Evolutionary conservation across 2,113 vertebrate genomes (phyloP), one percentile per base, ranked within the genome.

Genomic region (Plestiodon gilberti): DNA sequence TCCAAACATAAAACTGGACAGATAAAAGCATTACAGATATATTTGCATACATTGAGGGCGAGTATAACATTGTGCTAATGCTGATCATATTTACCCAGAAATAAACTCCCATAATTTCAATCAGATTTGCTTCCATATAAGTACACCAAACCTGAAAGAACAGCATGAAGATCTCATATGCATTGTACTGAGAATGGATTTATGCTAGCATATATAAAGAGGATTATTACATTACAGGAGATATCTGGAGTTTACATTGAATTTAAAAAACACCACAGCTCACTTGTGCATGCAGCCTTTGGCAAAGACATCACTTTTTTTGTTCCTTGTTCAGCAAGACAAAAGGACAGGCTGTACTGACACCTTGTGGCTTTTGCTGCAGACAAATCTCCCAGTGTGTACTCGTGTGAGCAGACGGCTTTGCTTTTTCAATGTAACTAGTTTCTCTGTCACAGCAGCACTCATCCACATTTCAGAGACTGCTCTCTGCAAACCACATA

Each of bases 261-360:
- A 10, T 74, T 74, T n/a, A n/a, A n/a, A n/a, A n/a, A n/a, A n/a
- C 10, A 25, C 14, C 38, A 43, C 10, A 40, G 18, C 4, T 17
- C 38, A 79, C n/a, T 57, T 61, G 67, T n/a, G 61, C 86, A 83
- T 33, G 78, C 90, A 87, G 84, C 92, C 81, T 90, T 57, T 65
- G 59, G 65, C 85, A 81, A 90, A 78, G 30, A 65, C 81, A 28
- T 64, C 69, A 40, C 55, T 35, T 33, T 57, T 77, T n/a, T 48
- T 48, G 43, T 48, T 62, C 83, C 86, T 70, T 61, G 43, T 79
- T 89, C 18, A 17, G 55, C 0, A n/a, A 83, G 71, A 5, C 43
- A 84, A 89, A 92, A 83, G 89, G 87, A 89, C 73, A 93, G 95
- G 78, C 95, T 96, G 92, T 96, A 93, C 95, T 96, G 96, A 96